Evolutionary conservation across 2,888 invertebrate species (phyloP).

Genomic region (Latheticus oryzae): DNA sequence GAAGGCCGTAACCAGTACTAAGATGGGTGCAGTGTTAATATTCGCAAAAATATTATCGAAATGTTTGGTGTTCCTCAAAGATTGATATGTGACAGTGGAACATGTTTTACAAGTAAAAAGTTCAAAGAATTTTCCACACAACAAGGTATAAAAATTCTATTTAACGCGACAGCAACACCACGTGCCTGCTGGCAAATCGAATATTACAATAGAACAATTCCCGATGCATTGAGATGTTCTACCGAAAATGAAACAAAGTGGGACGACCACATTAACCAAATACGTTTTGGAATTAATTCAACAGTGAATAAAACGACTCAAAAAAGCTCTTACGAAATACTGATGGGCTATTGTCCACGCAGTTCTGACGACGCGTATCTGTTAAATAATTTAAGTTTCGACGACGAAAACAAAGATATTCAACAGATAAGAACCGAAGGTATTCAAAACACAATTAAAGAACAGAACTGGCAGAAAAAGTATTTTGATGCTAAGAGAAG

Average conservation of each 20-base stretch:
- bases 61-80: conserved; percentile 6
- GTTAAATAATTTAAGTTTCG: conserved; percentile 5
- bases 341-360: conserved; percentile 49
- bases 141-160: conserved; percentile 44
- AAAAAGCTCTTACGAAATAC: conserved; percentile 46
- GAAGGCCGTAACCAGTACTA: not conserved
- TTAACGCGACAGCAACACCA: conserved; percentile 50
- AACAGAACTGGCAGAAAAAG: not conserved
- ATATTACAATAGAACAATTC: conserved; percentile 45
- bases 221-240: conserved; percentile 42
- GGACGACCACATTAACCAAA: conserved; percentile 44
- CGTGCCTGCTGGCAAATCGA: conserved; percentile 53
- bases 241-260: conserved; percentile 45
- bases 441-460: not conserved
- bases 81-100: conserved; percentile 45
- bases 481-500: not conserved
- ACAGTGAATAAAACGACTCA: conserved; percentile 45
- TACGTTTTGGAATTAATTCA: conserved; percentile 47
- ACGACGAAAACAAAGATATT: not conserved
- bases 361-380: conserved; percentile 45
- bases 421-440: not conserved
- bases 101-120: conserved; percentile 42
- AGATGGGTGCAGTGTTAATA: not conserved
- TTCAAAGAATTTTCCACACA: conserved; percentile 34
- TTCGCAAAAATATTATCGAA: not conserved